Conservation (phyloP, 2,113 vertebrate species). For the Galemys pyrenaicus region DNA sequence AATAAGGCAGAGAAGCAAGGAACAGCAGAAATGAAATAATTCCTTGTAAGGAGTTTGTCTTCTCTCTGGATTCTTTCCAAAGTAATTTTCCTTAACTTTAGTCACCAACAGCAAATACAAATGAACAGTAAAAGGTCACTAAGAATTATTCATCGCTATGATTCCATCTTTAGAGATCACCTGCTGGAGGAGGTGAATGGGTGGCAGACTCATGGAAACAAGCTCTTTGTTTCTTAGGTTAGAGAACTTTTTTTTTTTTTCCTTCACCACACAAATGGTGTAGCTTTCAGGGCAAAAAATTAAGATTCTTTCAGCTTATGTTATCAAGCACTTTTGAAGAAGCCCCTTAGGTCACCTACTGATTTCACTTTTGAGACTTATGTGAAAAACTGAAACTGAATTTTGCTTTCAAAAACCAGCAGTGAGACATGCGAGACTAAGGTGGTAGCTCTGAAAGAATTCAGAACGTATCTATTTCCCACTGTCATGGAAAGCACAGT, state of each 20-base stretch:
- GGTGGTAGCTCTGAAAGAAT: not conserved
- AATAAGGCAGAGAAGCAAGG: not conserved
- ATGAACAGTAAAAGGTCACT: constrained; percentile 68
- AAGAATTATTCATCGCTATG: constrained; percentile 62
- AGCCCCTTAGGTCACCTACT: constrained; percentile 55
- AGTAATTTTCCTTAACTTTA: constrained; percentile 46
- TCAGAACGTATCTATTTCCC: not conserved
- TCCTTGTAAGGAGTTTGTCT: not conserved
- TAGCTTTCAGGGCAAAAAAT: not conserved
- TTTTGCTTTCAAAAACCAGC: not conserved
- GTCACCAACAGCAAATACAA: constrained; percentile 58
- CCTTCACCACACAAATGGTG: not conserved
- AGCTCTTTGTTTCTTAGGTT: constrained; percentile 69
- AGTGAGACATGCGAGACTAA: fast-evolving
- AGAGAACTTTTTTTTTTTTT: constrained; percentile 48
- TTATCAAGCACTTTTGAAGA: constrained; percentile 3
- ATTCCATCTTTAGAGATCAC: not conserved
- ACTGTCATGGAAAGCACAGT: not conserved
- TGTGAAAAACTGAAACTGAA: not conserved
- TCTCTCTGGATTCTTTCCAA: not conserved
- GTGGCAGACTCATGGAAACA: not conserved
- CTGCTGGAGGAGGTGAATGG: not conserved
- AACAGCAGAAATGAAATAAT: not conserved
- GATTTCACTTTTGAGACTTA: constrained; percentile 13
- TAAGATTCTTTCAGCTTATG: not conserved